Evolutionary conservation across 35 echinoderm and acorn worm species (phyloP).

Genomic region (Holothuria glaberrima): DNA sequence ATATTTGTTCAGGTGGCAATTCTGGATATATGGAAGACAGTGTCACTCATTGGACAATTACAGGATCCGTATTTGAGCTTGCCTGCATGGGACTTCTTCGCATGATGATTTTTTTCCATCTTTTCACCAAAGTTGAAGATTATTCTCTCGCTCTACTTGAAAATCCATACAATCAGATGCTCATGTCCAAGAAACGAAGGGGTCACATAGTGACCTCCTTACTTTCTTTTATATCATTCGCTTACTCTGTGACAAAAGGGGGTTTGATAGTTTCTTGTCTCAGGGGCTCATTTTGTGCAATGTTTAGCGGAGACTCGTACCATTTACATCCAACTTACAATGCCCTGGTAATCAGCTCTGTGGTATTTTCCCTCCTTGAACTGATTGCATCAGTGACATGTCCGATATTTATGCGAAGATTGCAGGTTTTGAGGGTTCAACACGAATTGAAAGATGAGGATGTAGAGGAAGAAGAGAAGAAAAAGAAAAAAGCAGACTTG

Average conservation of each 20-base stretch:
- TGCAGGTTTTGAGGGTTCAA: conserved; percentile 54
- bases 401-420: conserved; percentile 68
- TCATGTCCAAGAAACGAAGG: conserved; percentile 50
- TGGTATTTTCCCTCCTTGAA: conserved; percentile 81
- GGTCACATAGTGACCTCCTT: conserved; percentile 67
- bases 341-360: conserved; percentile 74
- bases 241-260: conserved; percentile 77
- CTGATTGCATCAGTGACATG: conserved; percentile 35
- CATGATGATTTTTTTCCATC: conserved; percentile 79
- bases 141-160: conserved; percentile 66
- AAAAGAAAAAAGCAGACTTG: conserved; percentile 34
- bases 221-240: conserved; percentile 64
- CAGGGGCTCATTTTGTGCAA: conserved; percentile 38
- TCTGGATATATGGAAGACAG: conserved; percentile 75
- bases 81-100: conserved; percentile 79
- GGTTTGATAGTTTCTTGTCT: conserved; percentile 75
- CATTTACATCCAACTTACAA: conserved; percentile 89
- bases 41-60: conserved; percentile 78
- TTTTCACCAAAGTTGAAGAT: conserved; percentile 92
- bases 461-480: background rate
- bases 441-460: conserved; percentile 24
- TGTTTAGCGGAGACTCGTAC: conserved; percentile 61
- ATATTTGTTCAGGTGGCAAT: conserved; percentile 73
- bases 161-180: conserved; percentile 67
- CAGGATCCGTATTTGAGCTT: conserved; percentile 84